Base-by-base conservation (phyloP, 1,140 invertebrate genomes). In the Asobara japonica region DNA sequence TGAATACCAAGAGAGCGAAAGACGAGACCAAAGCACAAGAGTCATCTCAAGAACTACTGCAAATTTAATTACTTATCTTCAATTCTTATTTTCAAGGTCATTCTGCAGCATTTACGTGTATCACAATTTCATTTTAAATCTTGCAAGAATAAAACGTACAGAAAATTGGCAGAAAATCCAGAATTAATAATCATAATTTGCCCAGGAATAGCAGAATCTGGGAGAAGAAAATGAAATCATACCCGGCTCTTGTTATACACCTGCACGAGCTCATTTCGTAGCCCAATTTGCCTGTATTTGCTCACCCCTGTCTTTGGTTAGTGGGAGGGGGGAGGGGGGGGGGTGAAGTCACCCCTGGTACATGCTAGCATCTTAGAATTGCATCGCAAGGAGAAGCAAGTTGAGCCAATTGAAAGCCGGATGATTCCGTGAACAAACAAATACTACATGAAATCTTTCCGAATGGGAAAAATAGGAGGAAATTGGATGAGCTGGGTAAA, bases 351-450 rank as follows among this genome's bases (percentile, higher is more conserved):
- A 18, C 62, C 25, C 38, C 16, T 61, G 20, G 38, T 72, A 18
- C 41, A 65, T 69, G 62, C 62, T 31, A 62, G 62, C 69, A 60
- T 38, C 60, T 68, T 62, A 29, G 29, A 22, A 65, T 60, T 65
- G 20, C 45, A 25, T 51, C 29, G 31, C 41, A 56, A 73, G n/a
- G n/a, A 70, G 66, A 77, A 80, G 66, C 68, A 73, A 76, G 74
- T 73, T 71, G 73, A 69, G 78, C 76, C 78, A 83, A 83, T 83
- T 80, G 76, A 77, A 74, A 76, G 73, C 70, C 74, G 65, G 75
- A 75, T 80, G 77, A 79, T 79, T 78, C 76, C 76, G 77, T 75
- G 77, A 80, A 76, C 76, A 77, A 80, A 79, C 75, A 80, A 45
- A 79, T 78, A 77, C 75, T 74, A 10, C 36, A n/a, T 31, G 27